Evolutionary conservation across 35 echinoderm and acorn worm genomes (phyloP).

Genomic region (Apostichopus californicus): DNA sequence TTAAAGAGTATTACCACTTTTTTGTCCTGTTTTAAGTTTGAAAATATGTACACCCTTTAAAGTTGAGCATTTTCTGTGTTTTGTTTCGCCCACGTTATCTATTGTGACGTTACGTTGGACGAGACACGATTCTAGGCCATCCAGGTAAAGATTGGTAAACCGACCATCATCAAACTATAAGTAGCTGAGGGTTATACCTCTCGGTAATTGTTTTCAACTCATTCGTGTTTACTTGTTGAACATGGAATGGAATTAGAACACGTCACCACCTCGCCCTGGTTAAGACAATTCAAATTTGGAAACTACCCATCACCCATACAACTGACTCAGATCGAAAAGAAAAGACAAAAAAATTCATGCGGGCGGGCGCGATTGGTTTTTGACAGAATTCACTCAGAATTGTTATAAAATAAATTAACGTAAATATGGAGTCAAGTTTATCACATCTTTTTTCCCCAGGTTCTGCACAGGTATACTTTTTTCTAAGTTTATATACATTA

Average conservation of each 20-base stretch:
- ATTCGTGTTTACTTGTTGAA: neutral
- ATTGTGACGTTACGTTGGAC: neutral
- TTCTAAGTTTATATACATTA: too few relatives aligned
- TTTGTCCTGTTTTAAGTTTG: too few relatives aligned
- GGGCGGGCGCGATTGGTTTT: too few relatives aligned
- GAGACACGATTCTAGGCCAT: slow-evolving; percentile 1
- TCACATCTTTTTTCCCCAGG: too few relatives aligned
- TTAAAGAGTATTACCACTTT: too few relatives aligned
- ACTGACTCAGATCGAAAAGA: neutral
- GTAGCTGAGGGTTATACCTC: neutral
- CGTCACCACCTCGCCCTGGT: slow-evolving; percentile 36
- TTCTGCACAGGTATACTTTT: too few relatives aligned
- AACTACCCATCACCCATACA: neutral
- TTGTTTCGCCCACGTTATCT: neutral
- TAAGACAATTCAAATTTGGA: slow-evolving; percentile 44
- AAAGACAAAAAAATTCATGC: too few relatives aligned
- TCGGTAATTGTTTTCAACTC: neutral
- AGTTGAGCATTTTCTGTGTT: neutral
- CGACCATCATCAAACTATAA: neutral
- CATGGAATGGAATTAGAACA: slow-evolving; percentile 37
- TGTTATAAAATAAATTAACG: too few relatives aligned
- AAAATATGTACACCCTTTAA: neutral
- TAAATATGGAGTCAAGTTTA: too few relatives aligned
- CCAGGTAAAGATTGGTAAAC: neutral
- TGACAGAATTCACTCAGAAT: too few relatives aligned